Percentiles rank a stretch among this genome's conserved stretches.
Conservation (phyloP, 2,797 vertebrate species). For the Pelodytes ibericus region DNA sequence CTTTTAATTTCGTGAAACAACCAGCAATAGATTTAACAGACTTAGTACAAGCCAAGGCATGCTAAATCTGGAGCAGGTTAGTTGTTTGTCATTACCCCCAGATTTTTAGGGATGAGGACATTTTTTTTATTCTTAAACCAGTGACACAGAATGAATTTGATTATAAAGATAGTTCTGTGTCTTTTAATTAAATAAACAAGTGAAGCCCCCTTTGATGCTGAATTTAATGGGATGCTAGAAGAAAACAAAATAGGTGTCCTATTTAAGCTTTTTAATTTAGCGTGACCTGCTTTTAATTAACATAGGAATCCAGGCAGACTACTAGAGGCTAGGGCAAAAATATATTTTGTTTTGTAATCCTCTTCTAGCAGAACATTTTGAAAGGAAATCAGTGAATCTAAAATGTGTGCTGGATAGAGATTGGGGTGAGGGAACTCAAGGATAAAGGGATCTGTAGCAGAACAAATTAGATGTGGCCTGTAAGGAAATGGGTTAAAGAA, state of each 20-base stretch:
- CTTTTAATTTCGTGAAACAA: too few species aligned
- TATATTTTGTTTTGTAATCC: not conserved
- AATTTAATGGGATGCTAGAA: conserved; percentile 71
- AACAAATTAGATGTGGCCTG: not conserved
- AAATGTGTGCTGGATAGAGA: too few species aligned
- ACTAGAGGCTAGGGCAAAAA: conserved; percentile 58
- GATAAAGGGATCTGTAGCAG: too few species aligned
- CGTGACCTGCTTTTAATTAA: conserved; percentile 77
- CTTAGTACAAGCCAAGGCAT: too few species aligned
- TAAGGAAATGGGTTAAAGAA: not conserved
- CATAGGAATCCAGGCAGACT: conserved; percentile 66
- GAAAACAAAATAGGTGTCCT: conserved; percentile 71
- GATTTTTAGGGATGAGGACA: too few species aligned
- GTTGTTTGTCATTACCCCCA: too few species aligned
- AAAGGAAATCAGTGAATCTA: too few species aligned
- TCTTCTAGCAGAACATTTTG: not conserved
- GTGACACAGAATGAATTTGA: too few species aligned
- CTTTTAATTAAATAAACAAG: not conserved
- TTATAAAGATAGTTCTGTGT: too few species aligned
- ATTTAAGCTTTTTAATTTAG: conserved; percentile 79
- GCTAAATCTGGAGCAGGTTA: too few species aligned
- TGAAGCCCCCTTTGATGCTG: conserved; percentile 57
- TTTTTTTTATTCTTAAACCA: too few species aligned
- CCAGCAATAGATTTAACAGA: too few species aligned
- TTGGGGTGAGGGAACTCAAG: not conserved